Percentiles rank a stretch among this genome's conserved stretches.
These are phyloP conservation scores for Heliconius cydno DNA, from an alignment of 2,888 invertebrate genomes.

Conservation along the genomic window DNA sequence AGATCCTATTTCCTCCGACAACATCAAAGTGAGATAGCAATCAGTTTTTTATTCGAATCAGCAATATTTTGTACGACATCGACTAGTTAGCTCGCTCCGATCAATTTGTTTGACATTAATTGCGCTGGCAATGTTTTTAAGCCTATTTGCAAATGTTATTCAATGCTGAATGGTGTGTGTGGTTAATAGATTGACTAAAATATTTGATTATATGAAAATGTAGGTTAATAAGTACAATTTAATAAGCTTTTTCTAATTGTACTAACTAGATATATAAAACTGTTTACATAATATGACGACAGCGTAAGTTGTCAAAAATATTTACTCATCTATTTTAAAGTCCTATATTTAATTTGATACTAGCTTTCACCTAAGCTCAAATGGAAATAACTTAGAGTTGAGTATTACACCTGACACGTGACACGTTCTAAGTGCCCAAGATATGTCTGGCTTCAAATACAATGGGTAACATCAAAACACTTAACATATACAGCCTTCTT, in stretches of 20 bases:
- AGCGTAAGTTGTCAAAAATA: too few species aligned
- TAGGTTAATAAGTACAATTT: not conserved
- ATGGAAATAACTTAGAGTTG: too few species aligned
- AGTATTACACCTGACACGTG: not conserved
- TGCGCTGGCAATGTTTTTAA: slow-evolving; percentile 42
- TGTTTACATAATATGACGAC: too few species aligned
- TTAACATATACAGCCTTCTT: not conserved
- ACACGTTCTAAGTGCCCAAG: not conserved
- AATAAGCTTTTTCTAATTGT: too few species aligned
- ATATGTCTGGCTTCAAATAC: not conserved
- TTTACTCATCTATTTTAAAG: too few species aligned
- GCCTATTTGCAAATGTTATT: slow-evolving; percentile 27
- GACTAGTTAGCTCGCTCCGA: slow-evolving; percentile 63
- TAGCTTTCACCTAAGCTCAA: too few species aligned
- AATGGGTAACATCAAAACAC: not conserved
- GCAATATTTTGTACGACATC: slow-evolving; percentile 77
- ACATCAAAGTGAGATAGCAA: slow-evolving; percentile 83
- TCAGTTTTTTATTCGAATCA: slow-evolving; percentile 81
- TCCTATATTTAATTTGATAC: too few species aligned
- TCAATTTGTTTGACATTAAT: slow-evolving; percentile 51
- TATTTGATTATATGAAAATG: not conserved
- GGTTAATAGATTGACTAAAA: slow-evolving; percentile 14
- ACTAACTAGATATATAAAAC: too few species aligned
- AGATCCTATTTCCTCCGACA: slow-evolving; percentile 82
- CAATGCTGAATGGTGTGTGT: not conserved